A percentile compares a stretch with the other conserved stretches of the same genome.
Conservation (phyloP, 2,797 vertebrate genomes). For the Myotis myotis region DNA sequence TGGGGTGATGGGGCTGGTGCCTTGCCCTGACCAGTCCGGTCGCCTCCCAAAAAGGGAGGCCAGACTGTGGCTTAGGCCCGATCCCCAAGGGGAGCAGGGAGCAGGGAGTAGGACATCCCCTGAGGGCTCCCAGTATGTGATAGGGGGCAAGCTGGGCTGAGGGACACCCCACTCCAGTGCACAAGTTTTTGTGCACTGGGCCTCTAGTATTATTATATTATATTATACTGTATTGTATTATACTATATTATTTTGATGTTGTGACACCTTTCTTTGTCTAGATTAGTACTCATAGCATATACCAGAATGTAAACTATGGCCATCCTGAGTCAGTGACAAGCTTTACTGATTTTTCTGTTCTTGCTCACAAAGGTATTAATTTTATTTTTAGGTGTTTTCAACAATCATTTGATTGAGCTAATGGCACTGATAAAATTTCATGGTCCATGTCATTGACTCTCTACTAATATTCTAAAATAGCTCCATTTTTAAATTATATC, state of each 20-base stretch:
- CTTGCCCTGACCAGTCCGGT: no score
- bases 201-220: neutral
- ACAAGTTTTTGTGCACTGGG: no score
- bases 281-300: neutral
- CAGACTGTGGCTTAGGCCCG: no score
- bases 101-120: no score
- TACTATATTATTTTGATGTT: neutral
- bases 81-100: no score
- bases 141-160: no score
- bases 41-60: no score
- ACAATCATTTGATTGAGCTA: conserved; percentile 22
- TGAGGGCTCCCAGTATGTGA: no score
- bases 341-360: neutral
- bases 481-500: neutral
- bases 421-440: neutral
- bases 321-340: neutral
- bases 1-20: no score
- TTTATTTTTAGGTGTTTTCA: conserved; percentile 20
- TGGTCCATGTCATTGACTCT: neutral
- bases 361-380: neutral
- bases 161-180: no score
- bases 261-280: neutral
- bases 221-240: neutral
- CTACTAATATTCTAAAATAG: conserved; percentile 14
- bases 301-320: neutral